Evolutionary conservation across 1,140 invertebrate species (phyloP), one percentile per base, ranked within the genome.

Genomic region (Pemphigus obesinymphae): DNA sequence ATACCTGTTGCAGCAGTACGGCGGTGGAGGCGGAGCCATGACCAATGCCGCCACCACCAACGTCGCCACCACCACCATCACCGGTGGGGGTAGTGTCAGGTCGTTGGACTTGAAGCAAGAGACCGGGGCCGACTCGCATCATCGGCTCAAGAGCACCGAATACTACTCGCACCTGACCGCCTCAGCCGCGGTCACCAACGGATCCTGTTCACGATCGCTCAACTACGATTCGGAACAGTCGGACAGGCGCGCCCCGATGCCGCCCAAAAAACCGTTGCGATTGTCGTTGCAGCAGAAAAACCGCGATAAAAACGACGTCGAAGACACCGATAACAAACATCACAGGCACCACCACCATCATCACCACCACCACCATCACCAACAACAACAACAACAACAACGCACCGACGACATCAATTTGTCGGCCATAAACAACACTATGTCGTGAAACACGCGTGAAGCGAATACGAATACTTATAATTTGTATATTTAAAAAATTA

Each of bases 251-350:
- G 68, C 68, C 23, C 93, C 94, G 6, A 91, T 91, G 23, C 94
- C 94, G 6, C 94, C 94, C 23, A 92, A 94, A 85, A 96, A 96
- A 85, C 95, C 94, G 0, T 85, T 95, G 1, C 88, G 94, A 7
- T 86, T 96, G 4, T 95, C 94, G 1, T 86, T 96, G 1, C 94
- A 95, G 85, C 90, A 93, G 83, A 37, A 53, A 40, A 53, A 58
- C 1, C 23, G 23, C 29, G 11, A 5, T 0, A 58, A 37, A 78
- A 61, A 40, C 23, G 75, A 61, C 3, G 13, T 11, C 48, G 23
- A 20, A 0, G 29, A 68, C 45, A 31, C 10, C 45, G 45, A n/a
- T n/a, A n/a, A n/a, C n/a, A n/a, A n/a, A 2, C 61, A 29, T 40
- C 26, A 75, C 26, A 8, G 20, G 29, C 68, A 31, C n/a, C n/a